Conservation (phyloP, 2,113 vertebrate species). For the Sceloporus tristichus region DNA sequence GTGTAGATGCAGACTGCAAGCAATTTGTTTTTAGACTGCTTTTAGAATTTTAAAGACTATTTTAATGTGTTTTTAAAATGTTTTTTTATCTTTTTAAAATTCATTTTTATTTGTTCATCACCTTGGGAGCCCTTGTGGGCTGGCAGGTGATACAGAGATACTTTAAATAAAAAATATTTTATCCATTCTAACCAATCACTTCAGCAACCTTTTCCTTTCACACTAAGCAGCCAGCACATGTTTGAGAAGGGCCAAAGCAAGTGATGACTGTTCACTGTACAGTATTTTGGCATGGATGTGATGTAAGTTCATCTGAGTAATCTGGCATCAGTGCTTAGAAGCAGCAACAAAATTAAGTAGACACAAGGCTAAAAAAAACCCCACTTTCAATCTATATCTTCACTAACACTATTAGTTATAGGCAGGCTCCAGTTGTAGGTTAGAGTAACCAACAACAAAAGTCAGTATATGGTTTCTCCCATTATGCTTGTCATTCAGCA, state of each 20-base stretch:
- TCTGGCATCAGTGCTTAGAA: background rate
- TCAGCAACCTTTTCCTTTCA: background rate
- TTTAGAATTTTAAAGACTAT: too few relatives aligned
- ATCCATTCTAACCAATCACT: background rate
- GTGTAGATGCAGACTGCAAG: too few relatives aligned
- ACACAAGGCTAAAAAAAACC: background rate
- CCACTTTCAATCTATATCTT: background rate
- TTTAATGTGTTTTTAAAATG: too few relatives aligned
- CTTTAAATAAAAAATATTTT: background rate
- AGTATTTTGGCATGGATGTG: slow-evolving; percentile 15
- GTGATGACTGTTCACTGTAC: background rate
- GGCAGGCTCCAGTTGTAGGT: background rate
- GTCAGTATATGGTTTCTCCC: background rate
- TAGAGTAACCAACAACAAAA: slow-evolving; percentile 25
- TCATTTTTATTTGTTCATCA: too few relatives aligned
- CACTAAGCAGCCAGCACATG: background rate
- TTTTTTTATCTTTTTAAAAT: too few relatives aligned
- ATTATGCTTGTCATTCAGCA: slow-evolving; percentile 11
- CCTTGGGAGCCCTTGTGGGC: too few relatives aligned
- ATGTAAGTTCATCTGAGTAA: background rate
- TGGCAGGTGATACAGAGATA: background rate
- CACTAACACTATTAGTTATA: slow-evolving; percentile 27
- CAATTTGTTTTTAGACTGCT: too few relatives aligned
- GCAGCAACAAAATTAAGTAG: slow-evolving; percentile 1
- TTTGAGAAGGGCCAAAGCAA: background rate